Evolutionary conservation across 2,888 invertebrate species (phyloP).

Genomic region (Boloria euphrosyne): DNA sequence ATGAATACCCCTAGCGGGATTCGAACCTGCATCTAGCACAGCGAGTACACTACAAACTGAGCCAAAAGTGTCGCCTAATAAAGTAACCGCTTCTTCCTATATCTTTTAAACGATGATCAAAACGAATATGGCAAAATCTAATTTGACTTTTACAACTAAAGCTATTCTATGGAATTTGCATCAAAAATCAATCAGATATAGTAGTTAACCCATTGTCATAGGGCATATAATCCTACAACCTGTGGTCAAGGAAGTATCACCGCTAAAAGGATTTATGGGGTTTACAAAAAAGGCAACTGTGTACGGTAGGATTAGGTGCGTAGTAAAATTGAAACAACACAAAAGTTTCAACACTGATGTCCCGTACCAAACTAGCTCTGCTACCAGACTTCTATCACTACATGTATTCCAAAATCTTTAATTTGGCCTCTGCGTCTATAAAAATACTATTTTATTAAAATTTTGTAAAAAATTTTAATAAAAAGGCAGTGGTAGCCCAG

Average conservation of each 20-base stretch:
- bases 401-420: no score
- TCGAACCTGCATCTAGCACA: no score
- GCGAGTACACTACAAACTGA: no score
- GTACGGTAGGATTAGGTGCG: conserved; percentile 21
- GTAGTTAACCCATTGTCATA: background rate
- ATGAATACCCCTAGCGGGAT: no score
- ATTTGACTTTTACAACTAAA: conserved; percentile 16
- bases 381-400: no score
- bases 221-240: background rate
- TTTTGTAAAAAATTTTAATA: no score
- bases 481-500: no score
- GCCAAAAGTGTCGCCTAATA: no score
- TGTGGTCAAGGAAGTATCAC: conserved; percentile 4
- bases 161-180: background rate
- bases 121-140: conserved; percentile 4
- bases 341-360: conserved; percentile 23
- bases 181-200: background rate
- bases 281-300: conserved; percentile 19
- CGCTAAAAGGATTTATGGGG: conserved; percentile 27
- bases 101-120: conserved; percentile 2
- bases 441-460: no score
- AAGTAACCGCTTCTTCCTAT: no score
- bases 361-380: no score
- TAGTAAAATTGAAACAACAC: conserved; percentile 25
- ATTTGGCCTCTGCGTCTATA: no score